phyloP scores from a whole-genome alignment of 2,113 vertebrate species.

The Camelus dromedarius region DNA sequence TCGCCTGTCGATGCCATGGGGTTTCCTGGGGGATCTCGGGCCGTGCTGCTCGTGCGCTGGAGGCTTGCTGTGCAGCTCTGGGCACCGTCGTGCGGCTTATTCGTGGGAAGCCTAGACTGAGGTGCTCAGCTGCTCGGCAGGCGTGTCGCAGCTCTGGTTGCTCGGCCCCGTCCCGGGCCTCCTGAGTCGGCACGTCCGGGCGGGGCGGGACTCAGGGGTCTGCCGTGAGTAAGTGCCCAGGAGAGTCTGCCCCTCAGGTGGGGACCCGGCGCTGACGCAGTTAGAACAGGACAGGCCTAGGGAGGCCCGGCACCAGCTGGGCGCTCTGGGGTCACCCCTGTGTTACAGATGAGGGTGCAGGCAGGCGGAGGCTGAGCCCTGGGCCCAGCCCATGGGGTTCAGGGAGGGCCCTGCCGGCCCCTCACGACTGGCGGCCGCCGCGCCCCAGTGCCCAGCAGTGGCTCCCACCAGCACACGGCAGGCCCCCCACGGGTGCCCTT shows the following conservation, averaged over 20 bases:
- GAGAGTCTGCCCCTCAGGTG: background rate
- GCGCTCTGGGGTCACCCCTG: background rate
- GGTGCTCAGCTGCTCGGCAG: accelerated
- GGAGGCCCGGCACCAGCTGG: background rate
- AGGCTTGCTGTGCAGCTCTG: accelerated
- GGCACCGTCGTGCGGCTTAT: accelerated
- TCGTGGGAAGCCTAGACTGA: accelerated
- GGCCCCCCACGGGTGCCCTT: background rate
- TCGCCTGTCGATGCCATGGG: accelerated
- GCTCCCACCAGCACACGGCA: accelerated
- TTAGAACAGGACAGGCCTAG: background rate
- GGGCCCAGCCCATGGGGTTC: no score
- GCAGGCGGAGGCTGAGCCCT: background rate
- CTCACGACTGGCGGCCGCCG: accelerated
- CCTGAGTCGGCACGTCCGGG: background rate
- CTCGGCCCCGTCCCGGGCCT: background rate
- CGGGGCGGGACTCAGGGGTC: background rate
- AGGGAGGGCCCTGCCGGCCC: background rate
- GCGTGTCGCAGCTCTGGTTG: accelerated
- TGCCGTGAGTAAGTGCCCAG: accelerated
- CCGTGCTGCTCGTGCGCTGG: accelerated
- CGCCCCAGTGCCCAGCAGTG: accelerated
- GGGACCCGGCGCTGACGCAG: background rate
- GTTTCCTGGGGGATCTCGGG: accelerated
- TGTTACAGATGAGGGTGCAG: accelerated